These are phyloP conservation scores for Nannobrachium achirus DNA, from an alignment of 2,113 vertebrate genomes.

Conservation along the genomic window DNA sequence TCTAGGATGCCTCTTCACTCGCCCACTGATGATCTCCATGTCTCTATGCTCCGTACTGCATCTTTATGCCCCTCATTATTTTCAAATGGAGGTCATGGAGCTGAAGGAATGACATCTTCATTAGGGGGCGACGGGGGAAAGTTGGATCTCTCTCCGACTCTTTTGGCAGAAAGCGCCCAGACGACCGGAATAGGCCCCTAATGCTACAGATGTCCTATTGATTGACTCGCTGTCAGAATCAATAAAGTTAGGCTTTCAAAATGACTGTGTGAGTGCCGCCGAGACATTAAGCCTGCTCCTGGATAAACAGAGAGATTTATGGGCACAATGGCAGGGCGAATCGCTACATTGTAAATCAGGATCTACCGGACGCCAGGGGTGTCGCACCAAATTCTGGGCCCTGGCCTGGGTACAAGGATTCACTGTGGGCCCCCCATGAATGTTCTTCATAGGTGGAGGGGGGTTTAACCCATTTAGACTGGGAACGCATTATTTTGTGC, in stretches of 20 bases:
- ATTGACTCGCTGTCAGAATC: slow-evolving; percentile 49
- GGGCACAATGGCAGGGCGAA: slow-evolving; percentile 12
- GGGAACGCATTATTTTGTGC: no score
- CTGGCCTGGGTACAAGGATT: no score
- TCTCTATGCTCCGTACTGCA: background rate
- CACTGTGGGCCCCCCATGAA: no score
- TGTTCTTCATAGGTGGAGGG: no score
- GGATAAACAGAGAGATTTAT: slow-evolving; percentile 48
- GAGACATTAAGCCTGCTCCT: slow-evolving; percentile 39
- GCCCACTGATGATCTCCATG: slow-evolving; percentile 22
- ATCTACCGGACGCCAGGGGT: slow-evolving; percentile 13
- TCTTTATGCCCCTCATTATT: slow-evolving; percentile 45
- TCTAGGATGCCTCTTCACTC: slow-evolving; percentile 25
- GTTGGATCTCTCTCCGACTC: slow-evolving; percentile 2
- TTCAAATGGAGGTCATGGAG: slow-evolving; percentile 34
- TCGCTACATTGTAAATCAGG: slow-evolving; percentile 41
- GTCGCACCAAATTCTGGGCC: no score
- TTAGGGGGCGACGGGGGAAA: slow-evolving; percentile 24
- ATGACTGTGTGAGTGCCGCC: background rate
- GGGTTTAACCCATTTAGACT: no score
- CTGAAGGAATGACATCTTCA: slow-evolving; percentile 46
- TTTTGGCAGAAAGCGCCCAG: slow-evolving; percentile 15
- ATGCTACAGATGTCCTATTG: slow-evolving; percentile 53
- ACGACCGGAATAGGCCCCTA: slow-evolving; percentile 23
- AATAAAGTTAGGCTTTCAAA: slow-evolving; percentile 47